Percentiles rank a stretch among this genome's conserved stretches.
phyloP scores from a whole-genome alignment of 2,888 invertebrate species.

The Carterocephalus palaemon region DNA sequence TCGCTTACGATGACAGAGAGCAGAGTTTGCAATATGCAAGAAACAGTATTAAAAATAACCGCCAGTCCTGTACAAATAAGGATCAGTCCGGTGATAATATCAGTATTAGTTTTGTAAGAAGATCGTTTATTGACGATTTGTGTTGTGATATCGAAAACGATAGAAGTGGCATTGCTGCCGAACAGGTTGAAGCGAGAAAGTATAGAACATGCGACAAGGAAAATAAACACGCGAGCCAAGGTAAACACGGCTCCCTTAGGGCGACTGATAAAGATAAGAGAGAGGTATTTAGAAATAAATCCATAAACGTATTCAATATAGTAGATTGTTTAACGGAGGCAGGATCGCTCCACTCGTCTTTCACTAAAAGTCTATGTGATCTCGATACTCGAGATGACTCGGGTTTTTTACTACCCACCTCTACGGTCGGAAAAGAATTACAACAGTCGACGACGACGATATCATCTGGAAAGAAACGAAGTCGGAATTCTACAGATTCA shows the following conservation, averaged over 20 bases:
- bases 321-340: conserved; percentile 68
- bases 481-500: conserved; percentile 72
- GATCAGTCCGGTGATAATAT: conserved; percentile 48
- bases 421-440: conserved; percentile 57
- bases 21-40: conserved; percentile 54
- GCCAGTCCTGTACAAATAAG: conserved; percentile 41
- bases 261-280: conserved; percentile 60
- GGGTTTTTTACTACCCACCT: conserved; percentile 55
- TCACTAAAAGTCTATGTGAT: conserved; percentile 71
- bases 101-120: conserved; percentile 59
- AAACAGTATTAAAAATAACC: conserved; percentile 54
- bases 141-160: conserved; percentile 42
- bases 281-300: conserved; percentile 74
- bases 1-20: conserved; percentile 50
- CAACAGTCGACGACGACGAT: conserved; percentile 70
- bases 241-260: conserved; percentile 47
- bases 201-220: conserved; percentile 61
- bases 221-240: conserved; percentile 55
- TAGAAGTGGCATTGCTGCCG: conserved; percentile 42
- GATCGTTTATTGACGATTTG: conserved; percentile 54
- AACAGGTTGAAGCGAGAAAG: conserved; percentile 50
- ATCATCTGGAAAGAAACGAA: conserved; percentile 72
- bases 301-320: conserved; percentile 70
- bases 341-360: conserved; percentile 66
- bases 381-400: conserved; percentile 66